Conservation (phyloP, 2,797 vertebrate genomes). For the Chrosomus eos region DNA sequence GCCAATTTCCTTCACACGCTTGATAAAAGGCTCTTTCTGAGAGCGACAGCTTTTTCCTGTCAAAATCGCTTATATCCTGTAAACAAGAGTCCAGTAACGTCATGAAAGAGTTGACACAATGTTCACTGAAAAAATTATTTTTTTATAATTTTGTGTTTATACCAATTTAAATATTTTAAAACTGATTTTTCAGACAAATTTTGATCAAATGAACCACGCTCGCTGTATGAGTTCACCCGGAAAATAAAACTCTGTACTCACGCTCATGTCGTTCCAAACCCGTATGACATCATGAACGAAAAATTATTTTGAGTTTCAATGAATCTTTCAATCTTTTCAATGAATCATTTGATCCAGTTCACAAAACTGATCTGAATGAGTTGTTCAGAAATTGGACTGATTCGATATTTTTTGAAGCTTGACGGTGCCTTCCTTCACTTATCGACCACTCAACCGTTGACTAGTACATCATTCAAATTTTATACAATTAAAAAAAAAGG, state of each 20-base stretch:
- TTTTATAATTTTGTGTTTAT: background rate
- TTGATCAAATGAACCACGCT: background rate
- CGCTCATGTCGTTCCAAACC: background rate
- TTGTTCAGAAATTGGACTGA: background rate
- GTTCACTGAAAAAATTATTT: too few relatives aligned
- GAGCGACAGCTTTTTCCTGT: constrained; percentile 30
- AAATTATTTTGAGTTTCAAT: background rate
- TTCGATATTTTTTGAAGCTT: background rate
- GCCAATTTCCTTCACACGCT: constrained; percentile 35
- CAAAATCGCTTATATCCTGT: constrained; percentile 25
- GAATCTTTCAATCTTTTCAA: background rate
- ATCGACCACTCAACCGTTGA: background rate
- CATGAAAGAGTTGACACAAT: background rate
- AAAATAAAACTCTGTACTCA: background rate
- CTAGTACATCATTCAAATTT: background rate
- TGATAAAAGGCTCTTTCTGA: constrained; percentile 28
- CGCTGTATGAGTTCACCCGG: background rate
- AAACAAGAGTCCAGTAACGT: constrained; percentile 15
- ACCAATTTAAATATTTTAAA: background rate
- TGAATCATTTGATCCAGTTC: background rate
- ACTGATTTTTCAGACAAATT: background rate
- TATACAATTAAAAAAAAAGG: background rate
- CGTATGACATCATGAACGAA: background rate
- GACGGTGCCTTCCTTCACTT: too few relatives aligned
- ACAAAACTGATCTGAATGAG: background rate